phyloP scores from a whole-genome alignment of 2,113 vertebrate genomes.

The Tragelaphus imberbis region DNA sequence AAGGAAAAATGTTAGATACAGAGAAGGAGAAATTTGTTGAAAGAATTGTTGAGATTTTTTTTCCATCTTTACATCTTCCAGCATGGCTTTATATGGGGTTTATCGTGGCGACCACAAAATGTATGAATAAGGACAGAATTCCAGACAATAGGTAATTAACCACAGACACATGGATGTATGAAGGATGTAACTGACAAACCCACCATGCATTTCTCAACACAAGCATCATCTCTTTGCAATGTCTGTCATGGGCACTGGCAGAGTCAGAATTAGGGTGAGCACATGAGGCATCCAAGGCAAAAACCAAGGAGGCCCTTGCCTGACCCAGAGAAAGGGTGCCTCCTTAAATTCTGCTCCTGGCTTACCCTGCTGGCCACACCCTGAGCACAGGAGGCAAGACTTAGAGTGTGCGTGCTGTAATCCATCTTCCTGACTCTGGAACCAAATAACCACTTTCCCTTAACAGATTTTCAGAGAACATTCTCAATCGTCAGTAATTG shows the following conservation, averaged over 20 bases:
- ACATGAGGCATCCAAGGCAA: background rate
- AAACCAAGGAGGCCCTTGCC: background rate
- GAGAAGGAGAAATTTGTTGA: background rate
- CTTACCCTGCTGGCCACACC: background rate
- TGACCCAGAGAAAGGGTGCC: background rate
- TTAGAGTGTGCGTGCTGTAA: background rate
- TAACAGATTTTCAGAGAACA: background rate
- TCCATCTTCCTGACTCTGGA: background rate
- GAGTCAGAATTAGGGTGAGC: background rate
- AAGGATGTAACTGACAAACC: background rate
- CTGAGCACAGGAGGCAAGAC: background rate
- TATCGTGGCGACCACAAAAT: background rate
- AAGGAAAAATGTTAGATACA: background rate
- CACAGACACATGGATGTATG: background rate
- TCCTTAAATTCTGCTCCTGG: background rate
- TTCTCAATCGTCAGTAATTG: slow-evolving; percentile 26
- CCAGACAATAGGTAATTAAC: background rate
- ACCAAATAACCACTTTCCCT: background rate
- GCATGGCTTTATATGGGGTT: background rate
- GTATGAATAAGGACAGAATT: background rate
- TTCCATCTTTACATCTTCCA: background rate
- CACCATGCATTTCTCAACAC: background rate
- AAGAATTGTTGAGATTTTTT: background rate
- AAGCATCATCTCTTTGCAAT: background rate
- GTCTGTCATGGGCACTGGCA: background rate